Evolutionary conservation across 2,888 invertebrate genomes (phyloP), one percentile per base, ranked within the genome.

Genomic region (Phania funesta): DNA sequence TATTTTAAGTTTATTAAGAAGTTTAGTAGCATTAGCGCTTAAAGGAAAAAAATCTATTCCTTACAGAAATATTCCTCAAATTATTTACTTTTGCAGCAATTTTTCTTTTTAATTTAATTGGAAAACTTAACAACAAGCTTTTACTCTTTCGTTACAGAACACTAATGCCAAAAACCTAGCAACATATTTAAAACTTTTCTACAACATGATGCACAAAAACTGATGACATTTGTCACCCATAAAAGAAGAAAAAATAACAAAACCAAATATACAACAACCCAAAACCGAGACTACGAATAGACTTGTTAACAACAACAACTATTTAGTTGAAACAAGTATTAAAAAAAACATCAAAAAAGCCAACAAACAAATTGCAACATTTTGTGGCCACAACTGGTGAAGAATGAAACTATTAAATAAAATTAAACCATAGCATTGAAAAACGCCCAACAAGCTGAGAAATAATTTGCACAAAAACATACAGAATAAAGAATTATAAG

Each of bases 341-440:
- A 38, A 60, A 38, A 56, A 52, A 52, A 32, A 62, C 46, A 32
- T 22, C 29, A 32, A 32, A 46, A 77, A 54, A 64, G 54, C 48
- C 29, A 62, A 70, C 62, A 68, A 65, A 52, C 60, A 67, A 77
- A 73, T 50, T 62, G 68, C 77, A 81, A 68, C 71, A 73, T 73
- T 77, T 81, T 80, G 80, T 80, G 80, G 80, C 76, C 80, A 80
- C 80, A 80, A 76, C 48, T 76, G 75, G 50, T 60, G 75, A 75
- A 50, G 67, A 75, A 75, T 67, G 50, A 75, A 75, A 67, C 67
- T 58, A 75, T 60, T 64, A 70, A 56, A 73, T 73, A 81, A 73
- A 80, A 81, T 62, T 68, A 52, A 70, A 54, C 35, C 35, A 35
- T 52, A 54, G 26, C 24, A 56, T 3, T 7, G 56, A 58, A 71